Conservation (phyloP, 1,140 invertebrate genomes). For the Drosophila tropicalis region DNA sequence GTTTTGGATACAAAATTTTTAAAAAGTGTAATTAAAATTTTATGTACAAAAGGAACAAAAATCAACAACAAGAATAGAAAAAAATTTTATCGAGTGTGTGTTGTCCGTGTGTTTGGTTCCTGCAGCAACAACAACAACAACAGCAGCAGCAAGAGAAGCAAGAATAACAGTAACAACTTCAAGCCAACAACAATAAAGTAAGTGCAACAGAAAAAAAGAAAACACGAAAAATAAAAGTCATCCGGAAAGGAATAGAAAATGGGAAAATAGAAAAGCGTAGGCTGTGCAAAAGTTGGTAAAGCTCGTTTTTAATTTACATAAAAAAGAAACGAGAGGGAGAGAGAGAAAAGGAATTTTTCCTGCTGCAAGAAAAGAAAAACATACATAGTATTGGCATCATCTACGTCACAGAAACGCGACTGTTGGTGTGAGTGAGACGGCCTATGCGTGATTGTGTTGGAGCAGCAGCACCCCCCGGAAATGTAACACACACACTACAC, state of each 20-base stretch:
- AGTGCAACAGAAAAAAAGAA: conserved; percentile 26
- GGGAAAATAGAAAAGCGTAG: background rate
- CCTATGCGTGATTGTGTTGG: conserved; percentile 41
- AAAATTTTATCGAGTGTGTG: conserved; percentile 11
- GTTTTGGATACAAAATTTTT: conserved; percentile 39
- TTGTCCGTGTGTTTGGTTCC: conserved; percentile 27
- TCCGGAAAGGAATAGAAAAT: conserved; percentile 18
- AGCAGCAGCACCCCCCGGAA: conserved; percentile 68
- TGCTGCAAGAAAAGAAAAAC: conserved; percentile 43
- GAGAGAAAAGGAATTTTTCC: conserved; percentile 58
- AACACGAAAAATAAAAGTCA: conserved; percentile 8
- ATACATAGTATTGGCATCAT: conserved; percentile 44
- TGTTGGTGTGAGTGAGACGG: conserved; percentile 48
- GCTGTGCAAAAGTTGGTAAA: conserved; percentile 11
- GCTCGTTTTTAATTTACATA: conserved; percentile 51
- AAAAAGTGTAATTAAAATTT: conserved; percentile 44
- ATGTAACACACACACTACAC: conserved; percentile 58
- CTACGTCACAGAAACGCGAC: conserved; percentile 66
- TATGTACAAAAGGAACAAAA: conserved; percentile 5
- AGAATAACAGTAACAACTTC: background rate
- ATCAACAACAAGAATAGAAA: background rate
- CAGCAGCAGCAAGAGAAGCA: background rate
- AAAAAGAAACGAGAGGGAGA: conserved; percentile 14
- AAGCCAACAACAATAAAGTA: background rate
- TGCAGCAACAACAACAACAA: conserved; percentile 11